Conservation (phyloP, 1,140 invertebrate species). For the Drosophila sp. region DNA sequence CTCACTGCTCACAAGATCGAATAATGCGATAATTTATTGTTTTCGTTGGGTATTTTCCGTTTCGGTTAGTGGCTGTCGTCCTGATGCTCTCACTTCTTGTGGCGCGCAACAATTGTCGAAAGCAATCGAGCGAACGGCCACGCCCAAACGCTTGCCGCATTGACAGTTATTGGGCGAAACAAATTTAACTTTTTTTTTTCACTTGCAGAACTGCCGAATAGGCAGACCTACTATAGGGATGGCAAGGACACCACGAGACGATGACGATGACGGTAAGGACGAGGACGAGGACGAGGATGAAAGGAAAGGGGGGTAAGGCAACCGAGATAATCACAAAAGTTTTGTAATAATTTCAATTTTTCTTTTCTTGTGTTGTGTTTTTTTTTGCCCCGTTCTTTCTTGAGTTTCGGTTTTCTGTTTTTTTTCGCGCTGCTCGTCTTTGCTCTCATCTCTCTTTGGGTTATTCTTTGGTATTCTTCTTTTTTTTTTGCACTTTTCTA, state of each 20-base stretch:
- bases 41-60: background rate
- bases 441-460: conserved; percentile 15
- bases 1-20: too few species aligned
- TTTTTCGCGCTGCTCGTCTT: background rate
- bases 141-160: conserved; percentile 59
- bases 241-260: background rate
- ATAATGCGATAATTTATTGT: too few species aligned
- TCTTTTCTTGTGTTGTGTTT: conserved; percentile 32
- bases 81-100: background rate
- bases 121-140: conserved; percentile 50
- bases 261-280: conserved; percentile 3
- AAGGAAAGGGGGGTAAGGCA: conserved; percentile 14
- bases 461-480: conserved; percentile 9
- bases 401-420: background rate
- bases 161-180: conserved; percentile 62
- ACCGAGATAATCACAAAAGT: conserved; percentile 69
- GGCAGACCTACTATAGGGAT: conserved; percentile 23
- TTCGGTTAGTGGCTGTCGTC: conserved; percentile 6
- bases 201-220: conserved; percentile 30
- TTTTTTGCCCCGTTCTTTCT: conserved; percentile 25
- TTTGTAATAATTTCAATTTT: conserved; percentile 72
- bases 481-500: conserved; percentile 67
- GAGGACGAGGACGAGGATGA: conserved; percentile 5
- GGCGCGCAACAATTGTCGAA: conserved; percentile 58
- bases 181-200: conserved; percentile 46